Conservation (phyloP, 2,113 vertebrate species). For the Oryzias javanicus region DNA sequence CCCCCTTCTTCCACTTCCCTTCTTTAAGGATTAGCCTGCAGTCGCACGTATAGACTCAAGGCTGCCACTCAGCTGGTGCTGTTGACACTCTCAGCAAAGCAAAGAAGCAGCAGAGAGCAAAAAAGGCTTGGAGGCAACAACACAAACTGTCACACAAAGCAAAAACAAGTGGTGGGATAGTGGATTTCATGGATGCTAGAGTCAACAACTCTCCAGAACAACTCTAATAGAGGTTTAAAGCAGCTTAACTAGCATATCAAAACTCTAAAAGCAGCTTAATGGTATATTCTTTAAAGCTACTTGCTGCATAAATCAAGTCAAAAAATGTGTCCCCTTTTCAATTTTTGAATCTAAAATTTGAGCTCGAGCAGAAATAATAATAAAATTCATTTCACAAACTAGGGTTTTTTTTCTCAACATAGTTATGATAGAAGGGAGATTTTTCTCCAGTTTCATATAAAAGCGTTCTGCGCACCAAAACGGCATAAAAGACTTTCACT, state of each 20-base stretch:
- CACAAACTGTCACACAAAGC: slow-evolving; percentile 67
- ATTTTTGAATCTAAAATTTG: no score
- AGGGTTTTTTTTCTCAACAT: no score
- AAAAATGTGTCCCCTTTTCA: no score
- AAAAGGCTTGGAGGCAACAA: slow-evolving; percentile 48
- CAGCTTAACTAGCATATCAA: not conserved
- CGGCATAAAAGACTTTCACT: no score
- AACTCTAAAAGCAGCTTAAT: not conserved
- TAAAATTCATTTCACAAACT: no score
- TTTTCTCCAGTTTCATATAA: no score
- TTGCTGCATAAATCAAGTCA: no score
- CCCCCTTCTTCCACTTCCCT: slow-evolving; percentile 29
- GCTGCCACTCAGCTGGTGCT: slow-evolving; percentile 68
- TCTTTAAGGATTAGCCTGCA: slow-evolving; percentile 60
- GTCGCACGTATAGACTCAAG: slow-evolving; percentile 59
- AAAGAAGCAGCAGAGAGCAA: slow-evolving; percentile 53
- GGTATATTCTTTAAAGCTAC: no score
- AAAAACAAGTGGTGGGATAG: slow-evolving; percentile 45
- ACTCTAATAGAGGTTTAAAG: not conserved
- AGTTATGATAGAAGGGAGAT: no score
- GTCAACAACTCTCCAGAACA: slow-evolving; percentile 10
- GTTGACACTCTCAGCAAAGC: slow-evolving; percentile 67
- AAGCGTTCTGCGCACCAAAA: no score
- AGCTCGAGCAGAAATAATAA: no score
- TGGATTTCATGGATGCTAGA: slow-evolving; percentile 43